Conservation (phyloP, 2,888 invertebrate species). For the Eupithecia subumbrata region DNA sequence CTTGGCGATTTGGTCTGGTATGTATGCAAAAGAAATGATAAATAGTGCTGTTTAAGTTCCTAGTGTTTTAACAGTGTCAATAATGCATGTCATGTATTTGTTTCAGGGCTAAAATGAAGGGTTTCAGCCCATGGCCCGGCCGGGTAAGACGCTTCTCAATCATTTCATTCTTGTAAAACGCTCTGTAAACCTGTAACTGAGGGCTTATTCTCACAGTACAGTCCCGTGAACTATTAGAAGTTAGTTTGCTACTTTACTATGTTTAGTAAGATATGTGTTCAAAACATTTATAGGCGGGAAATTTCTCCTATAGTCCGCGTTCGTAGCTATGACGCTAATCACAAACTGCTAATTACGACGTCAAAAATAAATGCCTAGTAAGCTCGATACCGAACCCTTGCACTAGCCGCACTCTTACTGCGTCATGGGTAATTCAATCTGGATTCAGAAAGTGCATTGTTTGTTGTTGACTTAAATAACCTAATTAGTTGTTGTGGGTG, state of each 20-base stretch:
- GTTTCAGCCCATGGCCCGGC: constrained; percentile 98
- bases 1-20: constrained; percentile 84
- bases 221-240: constrained; percentile 11
- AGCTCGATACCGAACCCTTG: constrained; percentile 7
- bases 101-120: constrained; percentile 98
- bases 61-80: constrained; percentile 50
- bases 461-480: constrained; percentile 42
- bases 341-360: constrained; percentile 34
- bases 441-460: not conserved
- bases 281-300: constrained; percentile 62
- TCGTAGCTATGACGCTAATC: constrained; percentile 44
- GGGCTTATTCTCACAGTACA: constrained; percentile 23
- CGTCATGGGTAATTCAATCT: not conserved
- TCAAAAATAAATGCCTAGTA: constrained; percentile 13
- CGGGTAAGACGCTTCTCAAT: constrained; percentile 89
- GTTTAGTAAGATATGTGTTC: constrained; percentile 23
- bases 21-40: constrained; percentile 58
- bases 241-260: constrained; percentile 47
- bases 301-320: constrained; percentile 50
- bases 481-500: constrained; percentile 55
- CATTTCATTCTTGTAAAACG: constrained; percentile 45
- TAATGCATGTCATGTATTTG: constrained; percentile 59
- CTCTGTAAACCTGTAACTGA: constrained; percentile 21
- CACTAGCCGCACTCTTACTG: not conserved
- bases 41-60: constrained; percentile 61